A percentile compares a stretch with the other conserved stretches of the same genome.
Conservation (phyloP, 2,113 vertebrate species). For the Candoia aspera region DNA sequence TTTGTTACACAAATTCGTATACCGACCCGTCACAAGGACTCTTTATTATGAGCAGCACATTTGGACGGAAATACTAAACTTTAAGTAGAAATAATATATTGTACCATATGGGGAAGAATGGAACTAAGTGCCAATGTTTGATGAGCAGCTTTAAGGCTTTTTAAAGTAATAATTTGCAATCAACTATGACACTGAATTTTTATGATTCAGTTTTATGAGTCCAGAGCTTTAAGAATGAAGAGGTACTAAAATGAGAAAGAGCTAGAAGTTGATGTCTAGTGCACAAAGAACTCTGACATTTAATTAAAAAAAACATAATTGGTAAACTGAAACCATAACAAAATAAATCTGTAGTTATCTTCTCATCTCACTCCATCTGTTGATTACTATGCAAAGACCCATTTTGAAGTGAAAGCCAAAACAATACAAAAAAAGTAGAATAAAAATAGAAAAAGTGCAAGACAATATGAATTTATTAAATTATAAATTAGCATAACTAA, state of each 20-base stretch:
- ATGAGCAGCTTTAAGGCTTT: too few species aligned
- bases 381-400: background rate
- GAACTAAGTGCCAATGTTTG: background rate
- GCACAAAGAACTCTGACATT: background rate
- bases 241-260: background rate
- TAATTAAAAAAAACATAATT: background rate
- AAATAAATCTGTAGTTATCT: background rate
- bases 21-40: too few species aligned
- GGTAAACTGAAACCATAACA: background rate
- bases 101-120: background rate
- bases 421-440: background rate
- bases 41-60: too few species aligned
- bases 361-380: constrained; percentile 1
- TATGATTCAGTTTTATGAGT: background rate
- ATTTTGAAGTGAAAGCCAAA: background rate
- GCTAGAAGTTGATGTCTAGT: background rate
- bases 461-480: background rate
- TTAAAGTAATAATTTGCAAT: too few species aligned
- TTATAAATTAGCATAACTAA: background rate
- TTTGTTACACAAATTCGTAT: too few species aligned
- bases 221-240: background rate
- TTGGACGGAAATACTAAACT: too few species aligned
- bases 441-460: background rate
- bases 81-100: too few species aligned
- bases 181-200: background rate